A percentile compares a stretch with the other conserved stretches of the same genome.
Evolutionary conservation across 2,113 vertebrate genomes (phyloP).

Genomic region (Callithrix jacchus): DNA sequence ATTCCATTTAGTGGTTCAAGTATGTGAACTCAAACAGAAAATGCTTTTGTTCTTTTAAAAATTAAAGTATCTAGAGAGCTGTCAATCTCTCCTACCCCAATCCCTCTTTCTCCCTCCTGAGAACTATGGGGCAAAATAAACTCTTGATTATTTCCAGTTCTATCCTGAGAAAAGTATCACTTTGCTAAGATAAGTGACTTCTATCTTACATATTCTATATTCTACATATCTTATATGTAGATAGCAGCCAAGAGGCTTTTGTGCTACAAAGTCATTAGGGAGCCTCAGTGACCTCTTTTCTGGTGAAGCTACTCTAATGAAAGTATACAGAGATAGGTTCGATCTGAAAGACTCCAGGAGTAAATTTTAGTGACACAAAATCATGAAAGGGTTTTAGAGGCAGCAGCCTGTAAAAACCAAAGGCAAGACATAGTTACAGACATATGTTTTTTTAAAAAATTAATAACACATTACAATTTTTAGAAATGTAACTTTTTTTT

Average conservation of each 20-base stretch:
- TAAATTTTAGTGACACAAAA: not conserved
- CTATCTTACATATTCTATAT: too few species aligned
- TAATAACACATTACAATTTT: not conserved
- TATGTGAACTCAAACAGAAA: not conserved
- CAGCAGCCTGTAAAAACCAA: not conserved
- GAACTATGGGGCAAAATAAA: not conserved
- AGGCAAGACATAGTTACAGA: not conserved
- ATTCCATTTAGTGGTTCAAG: not conserved
- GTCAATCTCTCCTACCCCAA: accelerated
- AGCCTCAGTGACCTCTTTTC: not conserved
- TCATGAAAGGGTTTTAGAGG: not conserved
- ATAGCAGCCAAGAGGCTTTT: not conserved
- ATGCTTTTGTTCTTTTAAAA: not conserved
- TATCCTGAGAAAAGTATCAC: not conserved
- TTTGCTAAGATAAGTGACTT: not conserved
- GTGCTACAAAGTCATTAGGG: not conserved
- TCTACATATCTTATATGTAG: not conserved
- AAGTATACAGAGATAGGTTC: not conserved
- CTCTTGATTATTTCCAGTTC: not conserved
- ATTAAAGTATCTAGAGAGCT: not conserved
- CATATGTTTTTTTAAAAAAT: not conserved
- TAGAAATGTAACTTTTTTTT: not conserved
- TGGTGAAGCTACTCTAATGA: not conserved
- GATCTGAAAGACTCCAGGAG: not conserved
- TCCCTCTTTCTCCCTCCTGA: not conserved